Base-by-base conservation (phyloP, 2,797 vertebrate species). In the Phaenicophaeus curvirostris region DNA sequence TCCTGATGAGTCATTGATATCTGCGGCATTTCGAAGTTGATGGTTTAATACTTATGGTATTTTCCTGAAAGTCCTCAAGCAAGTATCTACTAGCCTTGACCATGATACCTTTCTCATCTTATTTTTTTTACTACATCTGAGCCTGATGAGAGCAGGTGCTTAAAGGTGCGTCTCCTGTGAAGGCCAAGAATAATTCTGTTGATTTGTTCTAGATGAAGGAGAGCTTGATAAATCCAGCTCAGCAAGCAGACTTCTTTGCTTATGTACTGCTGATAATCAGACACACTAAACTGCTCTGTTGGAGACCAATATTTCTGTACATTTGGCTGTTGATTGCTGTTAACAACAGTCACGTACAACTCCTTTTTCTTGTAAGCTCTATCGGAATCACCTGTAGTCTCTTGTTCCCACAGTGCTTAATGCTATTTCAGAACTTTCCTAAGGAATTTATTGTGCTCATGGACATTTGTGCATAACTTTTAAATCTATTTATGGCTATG, bases 381-480 rank as follows among this genome's bases (percentile, higher is more conserved):
- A 48, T 35, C 53, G 75, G 27, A 83, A 44, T 83, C 68, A 93
- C 73, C 91, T 93, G 67, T 50, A 41, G 30, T 74, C 9, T 50
- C 31, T 28, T 57, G 24, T 71, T 90, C 54, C 25, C 58, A 72
- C 0, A 0, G 17, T 61, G n/a, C 61, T 79, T 59, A 78, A n/a
- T 3, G 3, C 13, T 53, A n/a, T 65, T 86, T 65, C 28, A 81
- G 14, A 31, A 48, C 27, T 58, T 94, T 61, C 66, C 73, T 81
- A 27, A 59, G 67, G 33, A 89, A 35, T 85, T 90, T 51, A 50
- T 46, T 86, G 24, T 85, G 28, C 35, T 61, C 42, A 55, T 53
- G 89, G 78, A 86, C 87, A 93, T 85, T 89, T 94, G 15, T 84
- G 53, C 65, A 54, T 69, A 77, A 42, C 28, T 84, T 87, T 86